phyloP scores from a whole-genome alignment of 1,140 invertebrate species.

The Ips typographus region DNA sequence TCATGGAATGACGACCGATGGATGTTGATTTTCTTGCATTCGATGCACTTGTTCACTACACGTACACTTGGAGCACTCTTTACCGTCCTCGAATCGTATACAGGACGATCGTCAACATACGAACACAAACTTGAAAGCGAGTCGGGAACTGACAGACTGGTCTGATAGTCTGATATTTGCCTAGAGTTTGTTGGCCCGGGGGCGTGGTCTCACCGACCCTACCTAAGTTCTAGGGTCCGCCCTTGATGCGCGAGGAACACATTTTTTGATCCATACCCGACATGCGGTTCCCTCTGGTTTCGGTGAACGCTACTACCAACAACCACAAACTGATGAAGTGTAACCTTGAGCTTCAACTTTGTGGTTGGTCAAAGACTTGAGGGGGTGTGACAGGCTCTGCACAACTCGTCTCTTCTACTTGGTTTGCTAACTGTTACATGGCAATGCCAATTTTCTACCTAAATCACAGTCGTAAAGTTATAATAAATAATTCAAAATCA shows the following conservation, averaged over 20 bases:
- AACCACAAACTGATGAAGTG: slow-evolving; percentile 34
- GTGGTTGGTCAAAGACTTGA: slow-evolving; percentile 42
- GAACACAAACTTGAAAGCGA: slow-evolving; percentile 5
- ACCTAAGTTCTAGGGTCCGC: slow-evolving; percentile 11
- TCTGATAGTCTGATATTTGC: slow-evolving; percentile 35
- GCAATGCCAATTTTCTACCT: no score
- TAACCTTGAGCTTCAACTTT: slow-evolving; percentile 47
- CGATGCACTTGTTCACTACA: not conserved
- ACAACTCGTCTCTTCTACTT: no score
- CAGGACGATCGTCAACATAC: no score
- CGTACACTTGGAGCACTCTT: no score
- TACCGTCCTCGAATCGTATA: not conserved
- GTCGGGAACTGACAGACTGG: slow-evolving; percentile 36
- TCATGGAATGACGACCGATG: slow-evolving; percentile 43
- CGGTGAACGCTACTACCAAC: slow-evolving; percentile 43
- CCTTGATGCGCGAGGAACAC: slow-evolving; percentile 16
- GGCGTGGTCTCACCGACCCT: slow-evolving; percentile 28
- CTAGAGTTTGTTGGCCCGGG: slow-evolving; percentile 44
- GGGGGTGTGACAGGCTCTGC: slow-evolving; percentile 39
- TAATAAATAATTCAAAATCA: no score
- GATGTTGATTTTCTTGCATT: slow-evolving; percentile 1
- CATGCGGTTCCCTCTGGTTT: slow-evolving; percentile 41
- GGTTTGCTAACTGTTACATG: no score
- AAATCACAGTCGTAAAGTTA: no score
- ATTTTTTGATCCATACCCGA: slow-evolving; percentile 33